These are phyloP conservation scores for Phrynocephalus vlangalii DNA, from an alignment of 2,797 vertebrate species.

Conservation along the genomic window DNA sequence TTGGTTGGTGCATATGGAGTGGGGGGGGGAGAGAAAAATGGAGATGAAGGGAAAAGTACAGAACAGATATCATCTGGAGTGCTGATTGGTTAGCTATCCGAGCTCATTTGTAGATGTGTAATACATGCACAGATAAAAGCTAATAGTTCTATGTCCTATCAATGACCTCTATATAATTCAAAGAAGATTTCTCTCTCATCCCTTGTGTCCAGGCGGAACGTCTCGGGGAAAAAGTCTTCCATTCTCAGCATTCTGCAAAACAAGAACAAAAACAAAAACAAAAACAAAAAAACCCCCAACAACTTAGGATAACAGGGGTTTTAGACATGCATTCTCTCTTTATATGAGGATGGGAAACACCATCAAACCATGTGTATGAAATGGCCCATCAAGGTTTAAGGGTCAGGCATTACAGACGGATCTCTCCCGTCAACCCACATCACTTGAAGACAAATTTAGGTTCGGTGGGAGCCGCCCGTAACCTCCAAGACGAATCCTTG, in stretches of 20 bases:
- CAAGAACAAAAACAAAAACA: not conserved
- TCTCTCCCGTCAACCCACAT: not conserved
- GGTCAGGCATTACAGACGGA: not conserved
- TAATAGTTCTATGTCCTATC: not conserved
- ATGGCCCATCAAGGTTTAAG: too few species aligned
- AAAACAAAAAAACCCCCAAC: too few species aligned
- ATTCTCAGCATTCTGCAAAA: conserved; percentile 82
- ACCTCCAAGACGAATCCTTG: not conserved
- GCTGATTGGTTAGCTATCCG: too few species aligned
- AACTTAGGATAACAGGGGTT: not conserved
- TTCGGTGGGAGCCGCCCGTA: not conserved
- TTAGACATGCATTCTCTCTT: not conserved
- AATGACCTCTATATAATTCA: conserved; percentile 81
- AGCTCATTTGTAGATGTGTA: not conserved
- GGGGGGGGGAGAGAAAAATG: too few species aligned
- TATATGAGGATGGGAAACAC: not conserved
- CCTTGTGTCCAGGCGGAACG: conserved; percentile 86
- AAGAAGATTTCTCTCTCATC: conserved; percentile 87
- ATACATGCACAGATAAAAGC: not conserved
- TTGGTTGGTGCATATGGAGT: too few species aligned
- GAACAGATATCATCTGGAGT: not conserved
- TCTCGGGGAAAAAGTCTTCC: conserved; percentile 89
- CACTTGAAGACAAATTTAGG: not conserved
- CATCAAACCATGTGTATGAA: not conserved
- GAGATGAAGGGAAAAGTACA: not conserved